Percentiles rank a stretch among this genome's conserved stretches.
phyloP scores from a whole-genome alignment of 1,140 invertebrate genomes.

The Ceratitis capitata region DNA sequence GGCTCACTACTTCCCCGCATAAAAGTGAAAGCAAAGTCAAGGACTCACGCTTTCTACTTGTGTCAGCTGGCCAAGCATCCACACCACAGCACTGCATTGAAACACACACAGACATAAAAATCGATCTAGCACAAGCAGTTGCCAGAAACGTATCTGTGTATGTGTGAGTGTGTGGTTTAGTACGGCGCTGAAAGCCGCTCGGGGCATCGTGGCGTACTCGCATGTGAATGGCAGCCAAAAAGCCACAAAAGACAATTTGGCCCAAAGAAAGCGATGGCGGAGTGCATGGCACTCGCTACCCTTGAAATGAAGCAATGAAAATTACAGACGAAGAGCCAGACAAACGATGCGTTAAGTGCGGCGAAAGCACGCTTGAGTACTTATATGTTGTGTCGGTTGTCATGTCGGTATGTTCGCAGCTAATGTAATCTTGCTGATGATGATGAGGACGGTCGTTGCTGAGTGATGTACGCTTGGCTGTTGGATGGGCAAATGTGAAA shows the following conservation, averaged over 20 bases:
- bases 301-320: not conserved
- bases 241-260: constrained; percentile 25
- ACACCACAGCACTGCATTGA: not conserved
- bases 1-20: not conserved
- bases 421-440: not conserved
- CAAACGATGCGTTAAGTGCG: not conserved
- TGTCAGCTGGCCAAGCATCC: not conserved
- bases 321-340: not conserved
- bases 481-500: not conserved
- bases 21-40: constrained; percentile 1
- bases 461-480: not conserved
- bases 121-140: not conserved
- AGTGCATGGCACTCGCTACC: not conserved
- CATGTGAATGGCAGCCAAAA: constrained; percentile 1
- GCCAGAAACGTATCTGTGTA: too few species aligned
- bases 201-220: too few species aligned
- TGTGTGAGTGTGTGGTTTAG: not conserved
- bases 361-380: not conserved
- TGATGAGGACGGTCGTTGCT: not conserved
- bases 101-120: not conserved
- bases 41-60: not conserved
- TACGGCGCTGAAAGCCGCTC: not conserved
- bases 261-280: not conserved
- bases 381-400: not conserved
- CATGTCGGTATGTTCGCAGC: not conserved